A percentile compares a stretch with the other conserved stretches of the same genome.
phyloP scores from a whole-genome alignment of 2,888 invertebrate species.

The Parthenolecanium corni region DNA sequence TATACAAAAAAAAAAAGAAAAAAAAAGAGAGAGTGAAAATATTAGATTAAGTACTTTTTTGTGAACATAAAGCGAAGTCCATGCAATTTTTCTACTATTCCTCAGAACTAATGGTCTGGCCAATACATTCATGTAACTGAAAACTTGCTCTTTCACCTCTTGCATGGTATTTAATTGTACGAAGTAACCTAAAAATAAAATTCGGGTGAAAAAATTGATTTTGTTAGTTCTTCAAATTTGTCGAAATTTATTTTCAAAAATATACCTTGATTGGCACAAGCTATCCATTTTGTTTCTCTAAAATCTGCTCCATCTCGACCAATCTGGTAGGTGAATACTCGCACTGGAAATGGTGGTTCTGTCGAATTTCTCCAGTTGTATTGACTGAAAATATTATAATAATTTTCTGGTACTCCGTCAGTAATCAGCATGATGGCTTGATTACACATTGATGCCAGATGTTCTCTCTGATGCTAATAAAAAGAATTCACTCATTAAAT shows the following conservation, averaged over 20 bases:
- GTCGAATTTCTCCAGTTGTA: constrained; percentile 60
- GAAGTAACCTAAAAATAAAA: constrained; percentile 64
- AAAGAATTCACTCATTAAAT: too few relatives aligned
- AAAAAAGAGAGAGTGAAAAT: not conserved
- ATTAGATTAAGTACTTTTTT: constrained; percentile 53
- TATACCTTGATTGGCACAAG: constrained; percentile 80
- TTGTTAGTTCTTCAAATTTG: not conserved
- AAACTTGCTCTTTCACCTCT: constrained; percentile 89
- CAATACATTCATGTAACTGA: constrained; percentile 91
- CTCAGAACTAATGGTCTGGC: constrained; percentile 71
- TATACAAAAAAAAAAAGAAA: too few relatives aligned
- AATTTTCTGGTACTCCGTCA: constrained; percentile 82
- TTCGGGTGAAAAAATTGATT: not conserved
- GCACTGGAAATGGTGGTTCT: constrained; percentile 61
- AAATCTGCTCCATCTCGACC: constrained; percentile 88
- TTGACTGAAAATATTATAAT: constrained; percentile 68
- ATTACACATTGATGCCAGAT: constrained; percentile 55
- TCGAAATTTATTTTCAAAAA: not conserved
- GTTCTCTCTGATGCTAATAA: constrained; percentile 43
- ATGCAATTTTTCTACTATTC: constrained; percentile 67
- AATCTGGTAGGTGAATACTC: constrained; percentile 90
- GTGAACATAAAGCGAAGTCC: constrained; percentile 92
- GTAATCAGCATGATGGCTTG: constrained; percentile 95
- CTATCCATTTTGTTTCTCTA: constrained; percentile 82
- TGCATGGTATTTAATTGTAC: constrained; percentile 89